Evolutionary conservation across 2,797 vertebrate species (phyloP).

Genomic region (Semotilus atromaculatus): DNA sequence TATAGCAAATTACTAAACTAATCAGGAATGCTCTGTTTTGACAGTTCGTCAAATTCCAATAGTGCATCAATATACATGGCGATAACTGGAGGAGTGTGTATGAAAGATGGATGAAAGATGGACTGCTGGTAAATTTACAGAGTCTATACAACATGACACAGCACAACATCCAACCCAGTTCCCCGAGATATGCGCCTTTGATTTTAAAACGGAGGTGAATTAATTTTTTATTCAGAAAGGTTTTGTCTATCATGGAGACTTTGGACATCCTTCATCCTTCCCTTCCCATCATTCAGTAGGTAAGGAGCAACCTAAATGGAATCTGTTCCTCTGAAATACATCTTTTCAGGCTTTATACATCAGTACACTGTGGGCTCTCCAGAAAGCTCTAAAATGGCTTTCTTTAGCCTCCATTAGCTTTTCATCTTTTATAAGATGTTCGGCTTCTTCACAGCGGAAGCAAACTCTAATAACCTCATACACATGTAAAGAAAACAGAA

Average conservation of each 20-base stretch:
- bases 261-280: background rate
- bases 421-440: constrained; percentile 33
- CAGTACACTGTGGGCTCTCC: constrained; percentile 17
- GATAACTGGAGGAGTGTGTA: background rate
- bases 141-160: constrained; percentile 2
- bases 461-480: constrained; percentile 16
- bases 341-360: constrained; percentile 31
- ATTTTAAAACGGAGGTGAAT: constrained; percentile 31
- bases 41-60: background rate
- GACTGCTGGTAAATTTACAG: background rate
- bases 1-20: background rate
- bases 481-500: background rate
- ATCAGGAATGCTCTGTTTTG: background rate
- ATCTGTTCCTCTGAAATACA: constrained; percentile 36
- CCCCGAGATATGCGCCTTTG: background rate
- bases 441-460: background rate
- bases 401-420: constrained; percentile 49
- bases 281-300: constrained; percentile 16
- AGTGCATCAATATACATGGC: background rate
- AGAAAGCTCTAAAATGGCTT: constrained; percentile 41
- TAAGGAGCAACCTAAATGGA: constrained; percentile 31
- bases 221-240: constrained; percentile 4
- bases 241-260: background rate
- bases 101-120: too few relatives aligned
- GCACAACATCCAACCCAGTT: constrained; percentile 8